Base-by-base conservation (phyloP, 2,113 vertebrate genomes). In the Dunckerocampus dactyliophorus region DNA sequence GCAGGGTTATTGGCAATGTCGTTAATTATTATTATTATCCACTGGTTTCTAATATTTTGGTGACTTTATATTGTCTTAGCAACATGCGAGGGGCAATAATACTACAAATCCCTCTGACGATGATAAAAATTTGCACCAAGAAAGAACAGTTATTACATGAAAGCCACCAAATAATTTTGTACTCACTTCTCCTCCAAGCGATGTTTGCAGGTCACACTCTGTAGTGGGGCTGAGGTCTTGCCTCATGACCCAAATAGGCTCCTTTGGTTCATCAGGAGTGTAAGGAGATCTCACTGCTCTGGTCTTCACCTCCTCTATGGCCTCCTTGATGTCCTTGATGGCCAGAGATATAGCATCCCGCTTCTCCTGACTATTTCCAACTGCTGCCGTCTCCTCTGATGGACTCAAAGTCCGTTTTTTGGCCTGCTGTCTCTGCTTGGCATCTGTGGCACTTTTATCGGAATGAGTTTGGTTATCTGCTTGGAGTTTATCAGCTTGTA, bases 201-300 rank as follows among this genome's bases (percentile, higher is more conserved):
- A 89, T 53, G 90, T 90, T 80, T 92, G 94, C 63, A 95, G 91
- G 8, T 95, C 94, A 74, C 76, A 90, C 76, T 97, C 95, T n/a
- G 89, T 88, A 16, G 92, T 94, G 47, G 95, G 95, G 75, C 95
- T 97, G 67, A 98, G 91, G 77, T 98, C 96, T 74, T 97, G 95
- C 28, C 96, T 92, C 96, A 98, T 98, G 28, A 98, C 95, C 96
- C 96, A 98, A 55, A 98, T 93, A 17, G 96, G 96, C 59, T 98
- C 96, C 84, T 96, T 95, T 39, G 95, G 96, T 71, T 98, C 95
- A 63, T 98, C 96, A 0, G 96, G 95, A 2, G 96, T 98, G 71
- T 98, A 98, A 28, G 96, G 96, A 64, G 96, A 98, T 76, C 95
- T 94, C 59, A 98, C 90, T 65, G 96, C 97, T 81, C 94, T 91